These are phyloP conservation scores for Macrostomum lignano DNA, from an alignment of 1,140 invertebrate species.

Conservation along the genomic window DNA sequence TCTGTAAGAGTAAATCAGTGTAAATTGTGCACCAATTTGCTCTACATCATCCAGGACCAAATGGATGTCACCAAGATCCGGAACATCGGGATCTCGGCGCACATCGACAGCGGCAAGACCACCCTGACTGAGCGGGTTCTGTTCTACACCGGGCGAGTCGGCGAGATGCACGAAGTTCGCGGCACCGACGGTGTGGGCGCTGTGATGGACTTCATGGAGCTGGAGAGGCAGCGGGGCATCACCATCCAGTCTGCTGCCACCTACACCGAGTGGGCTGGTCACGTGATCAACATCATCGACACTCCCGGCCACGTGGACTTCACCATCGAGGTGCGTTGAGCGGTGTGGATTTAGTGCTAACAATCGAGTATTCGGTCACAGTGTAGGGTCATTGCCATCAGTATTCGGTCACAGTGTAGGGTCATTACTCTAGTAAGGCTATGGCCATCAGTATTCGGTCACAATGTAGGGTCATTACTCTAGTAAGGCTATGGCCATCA, in stretches of 20 bases:
- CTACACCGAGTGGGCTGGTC: slow-evolving; percentile 78
- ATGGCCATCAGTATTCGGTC: too few relatives aligned
- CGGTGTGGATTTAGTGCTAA: not conserved
- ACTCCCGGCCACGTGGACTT: slow-evolving; percentile 98
- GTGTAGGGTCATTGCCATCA: too few relatives aligned
- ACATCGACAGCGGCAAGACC: slow-evolving; percentile 97
- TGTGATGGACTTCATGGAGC: slow-evolving; percentile 96
- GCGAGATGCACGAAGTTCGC: slow-evolving; percentile 78
- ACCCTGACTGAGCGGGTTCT: slow-evolving; percentile 87
- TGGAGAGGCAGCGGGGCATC: slow-evolving; percentile 83
- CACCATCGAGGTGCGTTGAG: slow-evolving; percentile 51
- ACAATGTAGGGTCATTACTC: too few relatives aligned
- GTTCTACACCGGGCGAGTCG: slow-evolving; percentile 80
- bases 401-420: too few relatives aligned
- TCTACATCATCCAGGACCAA: too few relatives aligned
- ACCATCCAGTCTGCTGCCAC: slow-evolving; percentile 97
- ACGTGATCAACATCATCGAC: slow-evolving; percentile 96
- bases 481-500: too few relatives aligned
- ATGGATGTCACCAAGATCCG: slow-evolving; percentile 37
- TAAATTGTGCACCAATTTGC: too few relatives aligned
- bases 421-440: too few relatives aligned
- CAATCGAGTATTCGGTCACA: too few relatives aligned
- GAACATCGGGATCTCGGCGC: slow-evolving; percentile 95
- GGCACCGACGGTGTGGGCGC: slow-evolving; percentile 96
- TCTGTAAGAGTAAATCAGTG: too few relatives aligned